Percentiles rank a stretch among this genome's conserved stretches.
Evolutionary conservation across 2,113 vertebrate genomes (phyloP).

Genomic region (Microcebus lehilahytsara): DNA sequence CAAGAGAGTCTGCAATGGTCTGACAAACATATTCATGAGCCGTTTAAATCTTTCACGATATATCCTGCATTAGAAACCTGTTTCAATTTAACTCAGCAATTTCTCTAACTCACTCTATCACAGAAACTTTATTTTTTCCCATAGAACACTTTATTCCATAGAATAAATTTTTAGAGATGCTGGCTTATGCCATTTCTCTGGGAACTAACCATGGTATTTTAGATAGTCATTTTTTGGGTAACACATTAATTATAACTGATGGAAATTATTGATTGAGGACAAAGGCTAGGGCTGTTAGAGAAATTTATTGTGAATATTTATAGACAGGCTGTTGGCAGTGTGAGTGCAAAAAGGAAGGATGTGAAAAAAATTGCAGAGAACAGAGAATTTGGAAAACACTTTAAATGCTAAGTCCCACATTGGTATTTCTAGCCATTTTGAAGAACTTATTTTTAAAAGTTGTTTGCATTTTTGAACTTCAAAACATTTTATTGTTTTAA

Average conservation of each 20-base stretch:
- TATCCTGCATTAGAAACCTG: not conserved
- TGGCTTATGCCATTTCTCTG: not conserved
- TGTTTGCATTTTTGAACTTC: constrained; percentile 16
- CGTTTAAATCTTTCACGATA: not conserved
- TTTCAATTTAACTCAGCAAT: constrained; percentile 11
- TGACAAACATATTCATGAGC: not conserved
- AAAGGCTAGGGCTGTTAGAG: not conserved
- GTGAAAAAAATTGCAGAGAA: not conserved
- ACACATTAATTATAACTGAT: not conserved
- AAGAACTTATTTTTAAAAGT: not conserved
- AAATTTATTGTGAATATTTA: not conserved
- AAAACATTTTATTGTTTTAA: constrained; percentile 6
- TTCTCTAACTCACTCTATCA: not conserved
- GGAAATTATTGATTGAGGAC: not conserved
- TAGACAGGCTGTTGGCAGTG: not conserved
- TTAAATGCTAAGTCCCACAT: not conserved
- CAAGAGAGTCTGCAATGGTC: not conserved
- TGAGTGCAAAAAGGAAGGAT: not conserved
- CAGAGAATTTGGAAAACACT: not conserved
- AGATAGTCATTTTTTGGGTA: not conserved
- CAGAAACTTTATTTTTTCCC: not conserved
- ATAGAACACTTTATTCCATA: not conserved
- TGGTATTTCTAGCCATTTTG: not conserved
- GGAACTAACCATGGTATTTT: not conserved
- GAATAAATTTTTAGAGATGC: not conserved